Conservation (phyloP, 2,797 vertebrate genomes). For the Distichodus sexfasciatus region DNA sequence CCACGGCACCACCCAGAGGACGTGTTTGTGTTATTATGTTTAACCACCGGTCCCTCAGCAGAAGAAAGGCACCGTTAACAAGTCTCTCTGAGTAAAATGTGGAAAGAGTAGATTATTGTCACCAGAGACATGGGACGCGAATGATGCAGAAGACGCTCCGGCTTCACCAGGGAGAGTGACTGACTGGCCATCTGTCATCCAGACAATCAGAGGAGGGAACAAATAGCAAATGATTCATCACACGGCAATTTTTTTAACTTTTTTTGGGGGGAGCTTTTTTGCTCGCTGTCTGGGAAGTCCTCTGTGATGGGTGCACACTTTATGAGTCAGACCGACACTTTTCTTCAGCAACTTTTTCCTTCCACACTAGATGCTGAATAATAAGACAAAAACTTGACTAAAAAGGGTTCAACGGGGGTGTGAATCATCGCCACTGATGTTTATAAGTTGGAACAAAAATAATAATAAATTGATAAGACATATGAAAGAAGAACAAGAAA, state of each 20-base stretch:
- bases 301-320: background rate
- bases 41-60: too few relatives aligned
- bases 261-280: background rate
- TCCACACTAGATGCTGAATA: background rate
- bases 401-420: background rate
- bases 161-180: conserved; percentile 1
- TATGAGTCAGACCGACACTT: conserved; percentile 4
- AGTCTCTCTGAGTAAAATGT: background rate
- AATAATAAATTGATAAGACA: background rate
- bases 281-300: background rate
- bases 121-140: background rate
- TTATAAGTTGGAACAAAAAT: background rate
- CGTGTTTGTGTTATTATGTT: too few relatives aligned
- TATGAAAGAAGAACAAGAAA: background rate
- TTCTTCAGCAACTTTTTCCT: background rate
- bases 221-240: conserved; percentile 5
- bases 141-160: background rate
- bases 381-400: background rate
- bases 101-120: background rate
- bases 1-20: too few relatives aligned
- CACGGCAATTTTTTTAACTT: background rate
- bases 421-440: background rate
- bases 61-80: too few relatives aligned
- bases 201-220: background rate
- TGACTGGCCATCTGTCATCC: background rate